These are phyloP conservation scores for Apis cerana DNA, from an alignment of 1,140 invertebrate species.

Conservation along the genomic window DNA sequence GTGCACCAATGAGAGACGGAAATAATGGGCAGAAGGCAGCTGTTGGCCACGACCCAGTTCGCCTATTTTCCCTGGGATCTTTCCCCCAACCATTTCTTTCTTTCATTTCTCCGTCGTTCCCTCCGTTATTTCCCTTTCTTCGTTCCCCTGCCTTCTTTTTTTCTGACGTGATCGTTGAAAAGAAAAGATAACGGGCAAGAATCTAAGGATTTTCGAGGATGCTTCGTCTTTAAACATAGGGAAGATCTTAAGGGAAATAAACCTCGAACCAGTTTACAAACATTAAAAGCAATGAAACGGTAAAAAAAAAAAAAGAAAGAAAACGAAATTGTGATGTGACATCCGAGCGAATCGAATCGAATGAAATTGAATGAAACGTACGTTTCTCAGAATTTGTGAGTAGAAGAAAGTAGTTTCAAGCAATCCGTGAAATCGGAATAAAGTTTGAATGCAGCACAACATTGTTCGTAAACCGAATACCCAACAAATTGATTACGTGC, in stretches of 20 bases:
- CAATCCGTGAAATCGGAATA: not conserved
- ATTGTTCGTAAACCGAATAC: constrained; percentile 13
- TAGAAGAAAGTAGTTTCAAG: not conserved
- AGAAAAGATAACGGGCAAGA: constrained; percentile 55
- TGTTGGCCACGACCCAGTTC: constrained; percentile 56
- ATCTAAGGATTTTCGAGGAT: constrained; percentile 26
- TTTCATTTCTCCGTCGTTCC: constrained; percentile 22
- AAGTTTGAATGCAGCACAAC: not conserved
- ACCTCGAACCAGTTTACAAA: not conserved
- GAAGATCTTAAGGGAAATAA: constrained; percentile 13
- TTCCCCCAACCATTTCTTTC: constrained; percentile 25
- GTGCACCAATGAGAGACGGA: constrained; percentile 54
- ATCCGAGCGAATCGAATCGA: not conserved
- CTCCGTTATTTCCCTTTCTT: constrained; percentile 41
- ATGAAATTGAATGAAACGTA: not conserved
- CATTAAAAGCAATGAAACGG: not conserved
- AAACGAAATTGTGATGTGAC: not conserved
- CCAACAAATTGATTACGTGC: not conserved
- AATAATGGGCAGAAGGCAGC: constrained; percentile 50
- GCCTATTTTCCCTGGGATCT: constrained; percentile 52
- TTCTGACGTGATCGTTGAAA: constrained; percentile 31
- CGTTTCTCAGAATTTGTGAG: too few species aligned
- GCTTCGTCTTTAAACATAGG: constrained; percentile 8
- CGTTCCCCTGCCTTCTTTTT: not conserved
- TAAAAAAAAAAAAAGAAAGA: not conserved